Percentiles rank a stretch among this genome's conserved stretches.
These are phyloP conservation scores for Microtus pennsylvanicus DNA, from an alignment of 2,113 vertebrate genomes.

Conservation along the genomic window DNA sequence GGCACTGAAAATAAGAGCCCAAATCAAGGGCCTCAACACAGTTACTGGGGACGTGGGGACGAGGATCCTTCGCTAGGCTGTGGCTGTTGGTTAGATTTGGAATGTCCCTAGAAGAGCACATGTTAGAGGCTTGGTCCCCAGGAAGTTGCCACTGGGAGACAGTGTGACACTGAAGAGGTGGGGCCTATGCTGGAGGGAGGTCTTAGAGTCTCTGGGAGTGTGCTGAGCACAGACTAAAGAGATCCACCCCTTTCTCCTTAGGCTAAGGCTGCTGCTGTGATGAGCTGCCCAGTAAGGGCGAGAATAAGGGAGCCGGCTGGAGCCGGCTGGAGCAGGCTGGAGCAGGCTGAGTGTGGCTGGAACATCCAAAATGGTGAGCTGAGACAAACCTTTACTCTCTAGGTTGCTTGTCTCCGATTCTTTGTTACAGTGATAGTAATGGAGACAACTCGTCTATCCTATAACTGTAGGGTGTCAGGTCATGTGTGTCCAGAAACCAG, in stretches of 20 bases:
- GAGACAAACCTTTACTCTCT: background rate
- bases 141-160: background rate
- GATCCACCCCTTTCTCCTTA: background rate
- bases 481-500: background rate
- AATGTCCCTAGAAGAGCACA: background rate
- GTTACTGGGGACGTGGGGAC: background rate
- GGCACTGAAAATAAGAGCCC: background rate
- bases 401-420: background rate
- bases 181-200: background rate
- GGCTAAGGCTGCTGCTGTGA: background rate
- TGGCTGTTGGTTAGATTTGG: background rate
- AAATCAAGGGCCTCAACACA: background rate
- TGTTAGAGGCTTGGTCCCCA: background rate
- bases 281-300: background rate
- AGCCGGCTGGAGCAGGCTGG: background rate
- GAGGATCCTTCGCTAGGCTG: no score
- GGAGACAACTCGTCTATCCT: background rate
- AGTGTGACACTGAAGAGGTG: no score
- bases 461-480: background rate
- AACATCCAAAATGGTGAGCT: background rate
- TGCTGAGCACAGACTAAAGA: background rate
- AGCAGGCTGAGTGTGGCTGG: background rate
- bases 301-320: background rate
- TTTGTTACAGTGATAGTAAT: background rate
- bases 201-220: background rate